Evolutionary conservation across 1,140 invertebrate species (phyloP).

Genomic region (Euura saliciscinereae): DNA sequence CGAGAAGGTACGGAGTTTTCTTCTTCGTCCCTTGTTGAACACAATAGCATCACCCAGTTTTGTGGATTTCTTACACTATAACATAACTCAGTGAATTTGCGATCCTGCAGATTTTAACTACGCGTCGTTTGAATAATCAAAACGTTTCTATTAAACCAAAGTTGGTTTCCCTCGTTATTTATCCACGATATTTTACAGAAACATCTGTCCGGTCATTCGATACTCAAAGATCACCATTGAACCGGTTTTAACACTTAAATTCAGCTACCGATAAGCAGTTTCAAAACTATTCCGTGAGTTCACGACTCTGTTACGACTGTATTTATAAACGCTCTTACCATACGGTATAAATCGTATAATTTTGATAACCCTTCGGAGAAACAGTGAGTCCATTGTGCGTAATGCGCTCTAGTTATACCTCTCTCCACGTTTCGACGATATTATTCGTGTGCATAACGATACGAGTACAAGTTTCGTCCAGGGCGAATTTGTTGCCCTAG

Average conservation of each 20-base stretch:
- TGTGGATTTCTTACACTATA: too few relatives aligned
- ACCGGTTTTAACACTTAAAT: neutral
- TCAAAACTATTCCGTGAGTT: too few relatives aligned
- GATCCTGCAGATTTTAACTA: neutral
- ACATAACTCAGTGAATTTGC: neutral
- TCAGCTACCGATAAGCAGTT: too few relatives aligned
- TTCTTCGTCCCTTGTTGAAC: neutral
- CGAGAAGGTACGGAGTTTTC: neutral
- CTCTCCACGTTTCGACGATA: neutral
- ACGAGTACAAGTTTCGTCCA: neutral
- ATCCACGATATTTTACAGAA: neutral
- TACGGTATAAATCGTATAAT: neutral
- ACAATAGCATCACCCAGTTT: neutral
- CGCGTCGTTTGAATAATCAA: neutral
- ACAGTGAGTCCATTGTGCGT: neutral
- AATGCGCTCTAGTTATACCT: neutral
- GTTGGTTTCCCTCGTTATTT: neutral
- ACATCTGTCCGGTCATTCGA: constrained; percentile 2
- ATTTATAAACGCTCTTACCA: neutral
- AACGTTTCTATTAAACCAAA: neutral
- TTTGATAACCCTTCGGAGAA: neutral
- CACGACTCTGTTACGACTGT: too few relatives aligned
- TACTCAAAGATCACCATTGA: neutral
- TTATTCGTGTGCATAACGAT: neutral
- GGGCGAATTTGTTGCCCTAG: too few relatives aligned